These are phyloP conservation scores for Tinamus major DNA, from an alignment of 2,797 vertebrate species.

Conservation along the genomic window DNA sequence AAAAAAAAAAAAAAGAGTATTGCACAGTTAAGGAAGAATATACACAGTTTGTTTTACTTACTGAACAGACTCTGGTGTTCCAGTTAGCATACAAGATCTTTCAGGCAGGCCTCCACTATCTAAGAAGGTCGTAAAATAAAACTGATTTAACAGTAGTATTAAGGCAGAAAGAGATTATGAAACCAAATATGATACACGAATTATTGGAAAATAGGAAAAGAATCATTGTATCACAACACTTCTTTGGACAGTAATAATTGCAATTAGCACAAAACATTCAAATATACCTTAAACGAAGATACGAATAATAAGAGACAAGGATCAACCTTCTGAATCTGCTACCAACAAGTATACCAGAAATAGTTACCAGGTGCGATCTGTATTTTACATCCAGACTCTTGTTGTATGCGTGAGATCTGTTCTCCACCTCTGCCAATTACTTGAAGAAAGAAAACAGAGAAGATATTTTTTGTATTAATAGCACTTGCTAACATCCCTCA, in stretches of 20 bases:
- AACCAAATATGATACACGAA: background rate
- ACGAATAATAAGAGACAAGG: background rate
- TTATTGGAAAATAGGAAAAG: background rate
- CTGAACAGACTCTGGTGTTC: constrained; percentile 93
- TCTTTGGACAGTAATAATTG: accelerated
- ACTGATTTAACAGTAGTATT: background rate
- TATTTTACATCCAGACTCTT: constrained; percentile 99
- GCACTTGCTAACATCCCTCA: background rate
- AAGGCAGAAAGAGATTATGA: background rate
- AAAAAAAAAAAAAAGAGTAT: background rate
- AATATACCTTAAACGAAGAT: background rate
- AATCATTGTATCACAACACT: background rate
- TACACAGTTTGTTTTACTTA: constrained; percentile 77
- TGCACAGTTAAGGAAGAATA: background rate
- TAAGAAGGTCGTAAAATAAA: constrained; percentile 67
- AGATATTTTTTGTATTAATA: constrained; percentile 10
- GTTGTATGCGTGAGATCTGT: constrained; percentile 97
- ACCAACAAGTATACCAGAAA: accelerated
- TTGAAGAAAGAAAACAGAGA: constrained; percentile 65
- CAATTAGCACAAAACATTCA: background rate
- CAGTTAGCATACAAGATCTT: constrained; percentile 95
- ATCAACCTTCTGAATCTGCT: background rate
- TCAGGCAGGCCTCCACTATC: constrained; percentile 98
- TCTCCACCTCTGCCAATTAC: constrained; percentile 99
- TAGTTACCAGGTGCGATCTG: constrained; percentile 95